Evolutionary conservation across 2,113 vertebrate genomes (phyloP).

Genomic region (Asarcornis scutulata): DNA sequence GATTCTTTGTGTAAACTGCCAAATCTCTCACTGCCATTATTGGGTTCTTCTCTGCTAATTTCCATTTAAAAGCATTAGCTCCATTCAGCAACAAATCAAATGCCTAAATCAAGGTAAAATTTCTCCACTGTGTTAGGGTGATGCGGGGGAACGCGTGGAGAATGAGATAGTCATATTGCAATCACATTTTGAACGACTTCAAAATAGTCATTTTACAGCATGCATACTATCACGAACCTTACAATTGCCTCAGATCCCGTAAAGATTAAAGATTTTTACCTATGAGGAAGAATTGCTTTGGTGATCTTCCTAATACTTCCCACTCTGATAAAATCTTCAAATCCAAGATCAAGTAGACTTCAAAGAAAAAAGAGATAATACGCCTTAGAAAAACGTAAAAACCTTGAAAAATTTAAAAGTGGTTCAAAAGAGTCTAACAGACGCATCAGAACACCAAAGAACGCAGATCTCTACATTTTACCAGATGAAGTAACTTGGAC

Average conservation of each 20-base stretch:
- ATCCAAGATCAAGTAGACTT: slow-evolving; percentile 82
- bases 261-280: slow-evolving; percentile 65
- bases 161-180: background rate
- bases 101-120: background rate
- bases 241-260: background rate
- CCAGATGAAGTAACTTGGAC: background rate
- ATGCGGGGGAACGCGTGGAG: background rate
- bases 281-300: slow-evolving; percentile 82
- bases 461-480: rapidly evolving
- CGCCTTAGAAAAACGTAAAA: background rate
- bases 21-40: background rate
- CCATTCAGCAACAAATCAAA: background rate
- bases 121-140: rapidly evolving
- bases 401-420: background rate
- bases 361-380: background rate
- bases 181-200: background rate
- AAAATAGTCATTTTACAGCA: background rate
- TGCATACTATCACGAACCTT: no score
- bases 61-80: background rate
- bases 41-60: background rate
- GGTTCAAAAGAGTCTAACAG: background rate
- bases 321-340: slow-evolving; percentile 84
- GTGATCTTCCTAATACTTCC: slow-evolving; percentile 84
- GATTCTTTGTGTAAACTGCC: background rate
- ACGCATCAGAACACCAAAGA: background rate